Conservation (phyloP, 2,888 invertebrate genomes). For the Diachrysia chrysitis region DNA sequence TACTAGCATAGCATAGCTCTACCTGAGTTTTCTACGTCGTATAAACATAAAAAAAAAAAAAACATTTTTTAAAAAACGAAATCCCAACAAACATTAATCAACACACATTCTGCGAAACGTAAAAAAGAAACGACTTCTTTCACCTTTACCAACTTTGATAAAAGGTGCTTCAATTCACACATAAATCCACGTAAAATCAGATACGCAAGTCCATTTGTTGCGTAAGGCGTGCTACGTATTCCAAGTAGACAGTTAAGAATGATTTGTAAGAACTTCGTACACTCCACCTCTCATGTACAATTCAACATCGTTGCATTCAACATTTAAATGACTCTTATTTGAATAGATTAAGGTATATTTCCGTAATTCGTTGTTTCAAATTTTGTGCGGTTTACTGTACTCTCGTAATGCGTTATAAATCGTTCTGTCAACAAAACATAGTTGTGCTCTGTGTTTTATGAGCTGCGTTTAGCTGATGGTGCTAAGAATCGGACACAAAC, state of each 20-base stretch:
- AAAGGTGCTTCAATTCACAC: conserved; percentile 30
- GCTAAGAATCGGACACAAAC: too few species aligned
- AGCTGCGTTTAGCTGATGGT: background rate
- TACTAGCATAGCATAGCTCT: too few species aligned
- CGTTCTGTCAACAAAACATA: background rate
- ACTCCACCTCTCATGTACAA: background rate
- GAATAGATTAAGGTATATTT: too few species aligned
- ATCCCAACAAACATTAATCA: background rate
- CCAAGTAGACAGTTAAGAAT: conserved; percentile 12
- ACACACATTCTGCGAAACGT: conserved; percentile 1
- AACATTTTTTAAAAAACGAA: background rate
- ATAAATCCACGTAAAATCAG: conserved; percentile 11
- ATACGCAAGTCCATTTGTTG: conserved; percentile 33
- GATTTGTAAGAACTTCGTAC: conserved; percentile 18
- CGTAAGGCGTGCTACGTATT: background rate
- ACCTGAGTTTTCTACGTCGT: too few species aligned
- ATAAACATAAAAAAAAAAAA: too few species aligned
- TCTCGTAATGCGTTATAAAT: conserved; percentile 11
- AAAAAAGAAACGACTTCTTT: conserved; percentile 3
- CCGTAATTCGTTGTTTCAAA: too few species aligned
- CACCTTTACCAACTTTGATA: conserved; percentile 5
- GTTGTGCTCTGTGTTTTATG: background rate
- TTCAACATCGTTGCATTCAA: background rate
- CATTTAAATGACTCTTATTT: too few species aligned
- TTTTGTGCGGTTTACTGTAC: too few species aligned